Percentiles rank a stretch among this genome's conserved stretches.
phyloP scores from a whole-genome alignment of 2,797 vertebrate genomes.

The Gadopsis bispinosus region DNA sequence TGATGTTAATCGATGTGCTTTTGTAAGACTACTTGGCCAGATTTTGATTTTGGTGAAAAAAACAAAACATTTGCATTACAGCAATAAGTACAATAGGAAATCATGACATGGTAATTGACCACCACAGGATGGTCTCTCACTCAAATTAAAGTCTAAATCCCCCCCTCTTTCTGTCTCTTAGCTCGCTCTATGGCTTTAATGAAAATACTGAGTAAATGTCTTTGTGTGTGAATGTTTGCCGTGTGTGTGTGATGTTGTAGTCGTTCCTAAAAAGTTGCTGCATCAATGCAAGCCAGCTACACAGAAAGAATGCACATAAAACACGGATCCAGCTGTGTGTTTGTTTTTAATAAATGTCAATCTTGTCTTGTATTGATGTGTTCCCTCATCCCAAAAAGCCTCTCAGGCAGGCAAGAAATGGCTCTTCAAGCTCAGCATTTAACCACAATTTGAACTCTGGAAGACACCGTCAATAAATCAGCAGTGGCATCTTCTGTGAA shows the following conservation, averaged over 20 bases:
- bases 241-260: neutral
- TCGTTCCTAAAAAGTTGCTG: neutral
- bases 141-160: neutral
- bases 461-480: conserved; percentile 56
- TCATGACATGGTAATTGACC: neutral
- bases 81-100: neutral
- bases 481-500: conserved; percentile 35
- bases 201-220: neutral
- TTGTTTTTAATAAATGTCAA: neutral
- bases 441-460: conserved; percentile 66
- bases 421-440: conserved; percentile 38
- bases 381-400: conserved; percentile 10
- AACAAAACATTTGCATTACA: neutral
- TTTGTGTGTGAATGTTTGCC: neutral
- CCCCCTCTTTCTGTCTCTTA: neutral
- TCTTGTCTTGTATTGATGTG: conserved; percentile 5
- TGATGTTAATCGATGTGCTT: neutral
- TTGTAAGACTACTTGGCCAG: neutral
- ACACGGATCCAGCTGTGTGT: neutral
- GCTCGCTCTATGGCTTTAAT: neutral
- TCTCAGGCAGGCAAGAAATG: conserved; percentile 19
- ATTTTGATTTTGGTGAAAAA: neutral
- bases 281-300: neutral
- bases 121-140: conserved; percentile 4
- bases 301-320: neutral